A percentile compares a stretch with the other conserved stretches of the same genome.
phyloP scores from a whole-genome alignment of 2,797 vertebrate genomes.

The Cynopterus sphinx region DNA sequence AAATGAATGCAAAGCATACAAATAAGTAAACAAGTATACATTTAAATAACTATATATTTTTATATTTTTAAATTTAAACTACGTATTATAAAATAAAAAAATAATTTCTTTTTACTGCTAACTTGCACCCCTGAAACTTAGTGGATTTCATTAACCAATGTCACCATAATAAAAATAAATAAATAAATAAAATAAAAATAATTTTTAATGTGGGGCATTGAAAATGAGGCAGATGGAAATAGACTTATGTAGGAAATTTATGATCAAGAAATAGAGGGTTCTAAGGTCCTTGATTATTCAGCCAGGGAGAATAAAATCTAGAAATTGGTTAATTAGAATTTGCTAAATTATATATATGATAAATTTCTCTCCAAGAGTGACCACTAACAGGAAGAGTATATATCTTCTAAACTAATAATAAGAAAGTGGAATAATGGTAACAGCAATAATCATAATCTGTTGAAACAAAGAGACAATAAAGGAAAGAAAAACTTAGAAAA shows the following conservation, averaged over 20 bases:
- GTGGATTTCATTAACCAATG: too few relatives aligned
- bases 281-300: neutral
- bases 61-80: too few relatives aligned
- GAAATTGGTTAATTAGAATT: neutral
- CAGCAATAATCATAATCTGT: neutral
- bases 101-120: too few relatives aligned
- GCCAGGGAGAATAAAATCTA: neutral
- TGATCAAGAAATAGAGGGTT: neutral
- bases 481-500: neutral
- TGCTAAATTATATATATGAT: neutral
- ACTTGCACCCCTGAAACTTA: too few relatives aligned
- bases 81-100: too few relatives aligned
- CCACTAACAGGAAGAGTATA: neutral
- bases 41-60: neutral
- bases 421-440: neutral
- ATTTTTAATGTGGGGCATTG: neutral
- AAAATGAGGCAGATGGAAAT: neutral
- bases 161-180: too few relatives aligned
- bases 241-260: neutral
- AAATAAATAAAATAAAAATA: neutral
- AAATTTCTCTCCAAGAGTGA: neutral
- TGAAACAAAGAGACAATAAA: neutral
- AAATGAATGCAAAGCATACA: neutral
- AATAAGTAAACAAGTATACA: neutral
- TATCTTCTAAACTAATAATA: neutral